Evolutionary conservation across 2,113 vertebrate genomes (phyloP), one percentile per base, ranked within the genome.

Genomic region (Carassius gibelio): DNA sequence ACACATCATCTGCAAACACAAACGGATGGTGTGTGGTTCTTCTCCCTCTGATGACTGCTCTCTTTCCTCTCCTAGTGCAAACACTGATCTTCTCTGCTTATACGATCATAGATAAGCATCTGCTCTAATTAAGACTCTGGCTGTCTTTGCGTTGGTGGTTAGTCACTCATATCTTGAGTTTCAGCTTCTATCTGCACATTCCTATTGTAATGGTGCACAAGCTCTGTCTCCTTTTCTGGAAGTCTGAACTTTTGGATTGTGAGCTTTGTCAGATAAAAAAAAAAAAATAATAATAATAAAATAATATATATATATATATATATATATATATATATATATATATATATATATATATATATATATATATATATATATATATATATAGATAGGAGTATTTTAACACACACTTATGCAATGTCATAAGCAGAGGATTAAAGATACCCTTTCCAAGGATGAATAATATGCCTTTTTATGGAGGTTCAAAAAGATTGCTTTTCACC

Each of bases 191-290:
- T 88, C 88, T 6, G 68, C 45, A 74, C 85, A 84, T 87, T 88
- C 85, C 64, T 82, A 52, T n/a, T 78, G 64, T 78, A 82, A 68
- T 50, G 45, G 57, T 30, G 23, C 36, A 76, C 34, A 48, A 81
- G 52, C 88, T 77, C 59, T 13, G 69, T 86, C 88, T 86, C 85
- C 82, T 87, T 88, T 87, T 88, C 85, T 82, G 85, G 87, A 86
- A 88, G 78, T 84, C 50, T 72, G 42, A 72, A 81, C 23, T 74
- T 36, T 17, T 79, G 81, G 75, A 48, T 79, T 5, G 45, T 62
- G 36, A n/a, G 66, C 21, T 21, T 45, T 62, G 69, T 88, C 87
- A 71, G 50, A 55, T 59, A 85, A 83, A 83, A 62, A 23, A 1
- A 42, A n/a, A 1, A 59, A 83, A 86, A 68, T 50, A 15, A n/a